Percentiles rank a stretch among this genome's conserved stretches.
Evolutionary conservation across 2,113 vertebrate species (phyloP).

Genomic region (Charadrius vociferus): DNA sequence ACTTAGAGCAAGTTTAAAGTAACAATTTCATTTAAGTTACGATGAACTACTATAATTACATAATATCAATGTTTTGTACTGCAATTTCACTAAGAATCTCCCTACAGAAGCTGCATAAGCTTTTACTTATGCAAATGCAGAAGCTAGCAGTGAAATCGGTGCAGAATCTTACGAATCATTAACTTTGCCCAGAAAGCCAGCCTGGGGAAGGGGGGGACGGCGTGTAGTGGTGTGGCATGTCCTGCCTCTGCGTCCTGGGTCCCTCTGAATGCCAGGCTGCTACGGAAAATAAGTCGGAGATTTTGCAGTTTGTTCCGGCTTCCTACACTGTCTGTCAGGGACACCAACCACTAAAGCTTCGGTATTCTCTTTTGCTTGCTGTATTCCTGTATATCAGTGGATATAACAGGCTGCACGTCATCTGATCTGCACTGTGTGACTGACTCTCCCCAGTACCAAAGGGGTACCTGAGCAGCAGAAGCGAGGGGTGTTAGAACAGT

Average conservation of each 20-base stretch:
- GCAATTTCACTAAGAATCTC: slow-evolving; percentile 24
- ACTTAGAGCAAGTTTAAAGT: slow-evolving; percentile 58
- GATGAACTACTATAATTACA: slow-evolving; percentile 39
- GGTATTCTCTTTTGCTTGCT: not conserved
- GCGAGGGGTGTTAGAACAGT: not conserved
- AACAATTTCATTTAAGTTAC: slow-evolving; percentile 52
- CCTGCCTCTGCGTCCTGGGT: not conserved
- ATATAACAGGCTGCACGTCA: not conserved
- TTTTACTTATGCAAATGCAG: slow-evolving; percentile 43
- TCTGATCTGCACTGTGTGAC: not conserved
- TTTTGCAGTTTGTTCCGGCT: not conserved
- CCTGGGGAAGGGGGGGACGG: not conserved
- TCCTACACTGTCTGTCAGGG: not conserved
- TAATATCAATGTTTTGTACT: slow-evolving; percentile 52
- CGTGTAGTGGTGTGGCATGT: not conserved
- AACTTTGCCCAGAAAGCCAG: slow-evolving; percentile 7
- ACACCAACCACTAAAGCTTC: not conserved
- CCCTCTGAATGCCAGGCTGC: not conserved
- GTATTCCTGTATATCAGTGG: not conserved
- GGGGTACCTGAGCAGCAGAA: not conserved
- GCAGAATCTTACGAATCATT: slow-evolving; percentile 27
- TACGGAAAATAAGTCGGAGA: rapidly evolving
- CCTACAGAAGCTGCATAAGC: slow-evolving; percentile 23
- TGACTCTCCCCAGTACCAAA: not conserved
- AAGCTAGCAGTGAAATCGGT: not conserved